phyloP scores from a whole-genome alignment of 2,113 vertebrate genomes.

The Melanerpes formicivorus region DNA sequence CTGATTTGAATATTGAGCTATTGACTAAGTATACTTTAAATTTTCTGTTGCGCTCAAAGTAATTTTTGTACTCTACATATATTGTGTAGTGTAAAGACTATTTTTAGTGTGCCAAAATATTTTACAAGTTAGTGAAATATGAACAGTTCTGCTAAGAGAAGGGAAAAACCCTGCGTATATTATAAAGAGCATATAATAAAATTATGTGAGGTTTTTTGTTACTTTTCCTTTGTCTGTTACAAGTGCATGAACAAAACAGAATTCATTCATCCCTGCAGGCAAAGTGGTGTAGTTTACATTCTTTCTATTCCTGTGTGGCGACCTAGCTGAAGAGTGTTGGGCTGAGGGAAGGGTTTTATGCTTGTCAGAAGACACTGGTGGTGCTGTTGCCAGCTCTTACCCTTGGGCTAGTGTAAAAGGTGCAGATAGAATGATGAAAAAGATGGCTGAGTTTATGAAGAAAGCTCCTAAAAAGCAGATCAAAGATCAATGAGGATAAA shows the following conservation, averaged over 20 bases:
- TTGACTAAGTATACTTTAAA: neutral
- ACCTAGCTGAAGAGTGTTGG: neutral
- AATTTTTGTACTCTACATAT: neutral
- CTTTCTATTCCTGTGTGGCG: neutral
- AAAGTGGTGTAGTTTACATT: neutral
- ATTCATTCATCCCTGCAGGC: slow-evolving; percentile 7
- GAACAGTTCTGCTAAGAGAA: neutral
- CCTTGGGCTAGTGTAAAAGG: neutral
- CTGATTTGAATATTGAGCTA: neutral
- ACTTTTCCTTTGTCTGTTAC: neutral
- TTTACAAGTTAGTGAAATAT: neutral
- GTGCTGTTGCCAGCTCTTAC: neutral
- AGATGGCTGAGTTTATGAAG: neutral
- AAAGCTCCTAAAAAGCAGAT: neutral
- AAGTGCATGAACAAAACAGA: neutral
- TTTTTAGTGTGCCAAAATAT: neutral
- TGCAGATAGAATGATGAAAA: neutral
- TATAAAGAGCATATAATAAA: neutral
- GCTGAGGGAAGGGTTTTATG: neutral
- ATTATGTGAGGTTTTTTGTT: neutral
- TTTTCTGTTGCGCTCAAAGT: neutral
- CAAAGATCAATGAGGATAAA: neutral
- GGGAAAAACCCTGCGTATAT: fast-evolving
- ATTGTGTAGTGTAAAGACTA: neutral
- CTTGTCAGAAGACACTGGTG: neutral